Evolutionary conservation across 2,888 invertebrate genomes (phyloP).

Genomic region (Hipparchia semele): DNA sequence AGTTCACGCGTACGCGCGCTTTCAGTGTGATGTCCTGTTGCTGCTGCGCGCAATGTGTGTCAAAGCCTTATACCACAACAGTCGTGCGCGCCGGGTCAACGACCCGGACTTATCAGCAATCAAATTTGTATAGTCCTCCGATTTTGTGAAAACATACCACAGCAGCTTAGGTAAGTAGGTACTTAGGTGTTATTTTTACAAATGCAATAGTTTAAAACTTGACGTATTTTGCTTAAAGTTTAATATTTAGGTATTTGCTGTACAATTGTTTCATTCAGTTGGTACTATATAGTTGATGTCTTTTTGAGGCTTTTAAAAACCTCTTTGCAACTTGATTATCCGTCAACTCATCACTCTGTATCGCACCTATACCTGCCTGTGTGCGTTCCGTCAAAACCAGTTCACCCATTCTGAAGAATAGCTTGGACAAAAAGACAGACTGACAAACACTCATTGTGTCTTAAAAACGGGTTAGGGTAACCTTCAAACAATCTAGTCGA

Average conservation of each 20-base stretch:
- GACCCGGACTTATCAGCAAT: slow-evolving; percentile 77
- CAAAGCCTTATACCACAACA: slow-evolving; percentile 49
- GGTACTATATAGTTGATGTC: too few species aligned
- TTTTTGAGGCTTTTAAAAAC: too few species aligned
- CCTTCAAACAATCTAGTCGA: too few species aligned
- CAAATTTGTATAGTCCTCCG: slow-evolving; percentile 60
- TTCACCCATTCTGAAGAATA: too few species aligned
- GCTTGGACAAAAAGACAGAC: too few species aligned
- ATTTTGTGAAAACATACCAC: slow-evolving; percentile 33
- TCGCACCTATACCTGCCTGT: too few species aligned
- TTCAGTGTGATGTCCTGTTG: background rate
- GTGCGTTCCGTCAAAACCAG: too few species aligned
- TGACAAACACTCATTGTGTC: too few species aligned
- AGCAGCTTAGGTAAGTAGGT: background rate
- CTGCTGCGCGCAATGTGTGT: background rate
- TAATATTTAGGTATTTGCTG: background rate
- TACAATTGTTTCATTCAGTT: too few species aligned
- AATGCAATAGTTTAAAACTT: background rate
- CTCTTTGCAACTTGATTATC: too few species aligned
- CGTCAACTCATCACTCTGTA: background rate
- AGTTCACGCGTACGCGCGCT: background rate
- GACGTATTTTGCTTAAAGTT: background rate
- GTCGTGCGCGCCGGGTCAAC: slow-evolving; percentile 73
- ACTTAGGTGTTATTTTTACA: background rate
- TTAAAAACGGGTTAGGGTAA: too few species aligned